A percentile compares a stretch with the other conserved stretches of the same genome.
Conservation (phyloP, 1,140 invertebrate genomes). For the Araneus ventricosus region DNA sequence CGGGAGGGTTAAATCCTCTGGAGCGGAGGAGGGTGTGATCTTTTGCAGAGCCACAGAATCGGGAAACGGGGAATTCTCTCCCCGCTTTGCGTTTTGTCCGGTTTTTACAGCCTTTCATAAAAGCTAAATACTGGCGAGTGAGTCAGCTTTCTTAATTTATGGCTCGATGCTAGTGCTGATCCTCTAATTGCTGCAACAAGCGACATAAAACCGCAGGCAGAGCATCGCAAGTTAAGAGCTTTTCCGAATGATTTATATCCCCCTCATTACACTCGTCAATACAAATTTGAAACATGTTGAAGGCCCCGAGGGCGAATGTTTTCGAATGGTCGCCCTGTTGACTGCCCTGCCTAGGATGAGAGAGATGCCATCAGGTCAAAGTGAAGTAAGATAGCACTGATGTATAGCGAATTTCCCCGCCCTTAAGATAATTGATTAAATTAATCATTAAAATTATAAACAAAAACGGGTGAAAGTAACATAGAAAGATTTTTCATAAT, state of each 20-base stretch:
- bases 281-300: background rate
- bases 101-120: conserved; percentile 32
- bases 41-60: background rate
- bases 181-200: conserved; percentile 40
- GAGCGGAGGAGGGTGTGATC: background rate
- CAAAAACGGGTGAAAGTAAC: no score
- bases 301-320: background rate
- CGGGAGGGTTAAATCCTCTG: background rate
- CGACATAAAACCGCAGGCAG: conserved; percentile 51
- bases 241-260: conserved; percentile 40
- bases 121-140: background rate
- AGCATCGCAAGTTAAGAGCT: background rate
- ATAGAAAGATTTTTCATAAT: no score
- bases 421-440: background rate
- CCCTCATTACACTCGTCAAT: conserved; percentile 40
- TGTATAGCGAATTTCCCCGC: background rate
- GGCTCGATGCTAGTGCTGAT: background rate
- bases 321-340: background rate
- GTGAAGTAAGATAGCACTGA: background rate
- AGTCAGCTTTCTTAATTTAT: conserved; percentile 25
- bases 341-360: no score
- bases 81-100: background rate
- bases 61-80: background rate
- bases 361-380: background rate
- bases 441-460: background rate